Evolutionary conservation across 1,140 invertebrate species (phyloP).

Genomic region (fruit fly (Drosophila melanogaster)): Release_6_plus_ISO1_MT NC_004354.4:18367001-18367500

Average conservation of each 20-base stretch:
- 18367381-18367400: too few relatives aligned
- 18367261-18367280: too few relatives aligned
- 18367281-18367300: background rate
- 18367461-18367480: constrained; percentile 5
- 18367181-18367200: constrained; percentile 45
- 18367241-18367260: background rate
- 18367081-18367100: constrained; percentile 42
- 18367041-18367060: constrained; percentile 26
- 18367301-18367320: too few relatives aligned
- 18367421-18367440: background rate
- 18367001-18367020: constrained; percentile 27
- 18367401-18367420: background rate
- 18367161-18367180: constrained; percentile 31
- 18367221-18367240: background rate
- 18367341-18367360: too few relatives aligned
- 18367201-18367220: background rate
- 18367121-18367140: constrained; percentile 72
- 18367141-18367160: constrained; percentile 41
- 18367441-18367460: background rate
- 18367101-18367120: constrained; percentile 74
- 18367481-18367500: background rate
- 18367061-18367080: constrained; percentile 14
- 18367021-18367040: constrained; percentile 43
- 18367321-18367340: too few relatives aligned
- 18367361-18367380: too few relatives aligned